Conservation (phyloP, 2,113 vertebrate species). For the Abramis brama region DNA sequence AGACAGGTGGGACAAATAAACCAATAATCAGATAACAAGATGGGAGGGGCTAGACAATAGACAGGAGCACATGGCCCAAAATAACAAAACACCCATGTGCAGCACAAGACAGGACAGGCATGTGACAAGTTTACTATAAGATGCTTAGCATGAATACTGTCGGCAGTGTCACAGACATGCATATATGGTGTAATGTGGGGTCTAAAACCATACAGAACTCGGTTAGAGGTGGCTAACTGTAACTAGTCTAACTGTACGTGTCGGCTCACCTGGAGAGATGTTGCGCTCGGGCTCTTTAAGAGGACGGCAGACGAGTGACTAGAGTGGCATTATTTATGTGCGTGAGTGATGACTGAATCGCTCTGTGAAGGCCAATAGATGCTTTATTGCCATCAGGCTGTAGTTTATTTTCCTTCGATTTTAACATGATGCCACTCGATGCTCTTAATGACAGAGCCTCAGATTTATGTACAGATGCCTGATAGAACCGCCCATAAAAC, state of each 20-base stretch:
- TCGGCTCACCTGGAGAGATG: background rate
- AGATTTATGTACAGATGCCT: constrained; percentile 69
- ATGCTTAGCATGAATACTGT: background rate
- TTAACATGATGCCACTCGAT: constrained; percentile 71
- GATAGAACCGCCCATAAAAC: constrained; percentile 45
- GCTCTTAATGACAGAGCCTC: constrained; percentile 71
- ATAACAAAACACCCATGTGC: too few species aligned
- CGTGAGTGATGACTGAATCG: constrained; percentile 70
- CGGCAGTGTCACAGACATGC: background rate
- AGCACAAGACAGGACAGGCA: too few species aligned
- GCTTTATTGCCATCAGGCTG: constrained; percentile 71
- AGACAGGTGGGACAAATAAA: too few species aligned
- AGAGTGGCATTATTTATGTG: constrained; percentile 67
- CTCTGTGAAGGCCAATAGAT: constrained; percentile 73
- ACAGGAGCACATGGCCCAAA: too few species aligned
- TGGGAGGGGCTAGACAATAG: too few species aligned
- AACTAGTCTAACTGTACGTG: background rate
- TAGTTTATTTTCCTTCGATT: constrained; percentile 73
- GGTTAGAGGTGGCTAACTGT: background rate
- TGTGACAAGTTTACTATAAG: background rate
- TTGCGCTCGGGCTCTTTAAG: constrained; percentile 24
- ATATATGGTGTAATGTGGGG: too few species aligned
- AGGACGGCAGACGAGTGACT: constrained; percentile 35
- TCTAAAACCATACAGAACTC: background rate
- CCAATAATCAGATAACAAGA: too few species aligned